Percentiles rank a stretch among this genome's conserved stretches.
These are phyloP conservation scores for Sus scrofa DNA, from an alignment of 2,113 vertebrate genomes.

Conservation along the genomic window T2T-Sscrofa CM000817.6:113912501-113913000, in stretches of 20 bases:
- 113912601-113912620: not conserved
- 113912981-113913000: not conserved
- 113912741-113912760: constrained; percentile 71
- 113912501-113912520: constrained; percentile 17
- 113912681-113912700: constrained; percentile 17
- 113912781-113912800: constrained; percentile 84
- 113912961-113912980: not conserved
- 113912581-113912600: constrained; percentile 73
- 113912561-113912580: constrained; percentile 61
- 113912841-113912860: constrained; percentile 85
- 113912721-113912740: constrained; percentile 68
- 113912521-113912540: constrained; percentile 52
- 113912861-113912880: constrained; percentile 71
- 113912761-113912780: constrained; percentile 69
- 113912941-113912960: constrained; percentile 23
- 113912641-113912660: constrained; percentile 41
- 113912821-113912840: constrained; percentile 83
- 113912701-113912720: constrained; percentile 47
- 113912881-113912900: constrained; percentile 65
- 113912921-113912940: constrained; percentile 74
- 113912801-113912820: constrained; percentile 76
- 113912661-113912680: constrained; percentile 72
- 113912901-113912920: constrained; percentile 78
- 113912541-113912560: constrained; percentile 61
- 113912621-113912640: not conserved